phyloP scores from a whole-genome alignment of 23 tunicate genomes.

The Aplidium turbinatum region DNA sequence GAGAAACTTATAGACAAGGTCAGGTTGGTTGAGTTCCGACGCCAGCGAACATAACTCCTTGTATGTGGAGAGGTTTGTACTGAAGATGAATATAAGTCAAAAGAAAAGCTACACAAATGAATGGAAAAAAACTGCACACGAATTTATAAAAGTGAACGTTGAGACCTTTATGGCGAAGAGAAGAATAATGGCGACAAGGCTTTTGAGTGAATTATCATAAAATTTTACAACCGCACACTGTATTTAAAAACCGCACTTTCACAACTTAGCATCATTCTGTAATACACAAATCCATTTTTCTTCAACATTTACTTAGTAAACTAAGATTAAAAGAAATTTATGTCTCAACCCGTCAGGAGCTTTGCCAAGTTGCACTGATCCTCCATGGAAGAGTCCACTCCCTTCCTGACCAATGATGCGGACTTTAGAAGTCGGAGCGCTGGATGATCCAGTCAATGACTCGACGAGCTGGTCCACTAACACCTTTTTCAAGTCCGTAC shows the following conservation, averaged over 20 bases:
- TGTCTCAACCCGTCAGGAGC: slow-evolving; percentile 77
- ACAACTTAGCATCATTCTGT: too few relatives aligned
- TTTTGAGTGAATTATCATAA: too few relatives aligned
- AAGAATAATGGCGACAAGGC: too few relatives aligned
- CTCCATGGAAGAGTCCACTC: slow-evolving; percentile 22
- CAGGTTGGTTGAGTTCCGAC: slow-evolving; percentile 88
- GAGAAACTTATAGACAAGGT: slow-evolving; percentile 82
- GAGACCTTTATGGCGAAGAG: too few relatives aligned
- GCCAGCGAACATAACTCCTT: slow-evolving; percentile 90
- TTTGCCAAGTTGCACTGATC: slow-evolving; percentile 55
- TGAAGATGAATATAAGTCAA: slow-evolving; percentile 1
- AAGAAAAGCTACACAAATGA: background rate
- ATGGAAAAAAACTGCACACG: background rate
- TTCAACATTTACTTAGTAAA: too few relatives aligned
- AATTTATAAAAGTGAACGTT: too few relatives aligned
- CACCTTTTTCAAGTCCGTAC: slow-evolving; percentile 48
- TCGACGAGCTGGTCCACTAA: slow-evolving; percentile 68
- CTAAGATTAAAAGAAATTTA: too few relatives aligned
- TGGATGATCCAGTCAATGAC: slow-evolving; percentile 57
- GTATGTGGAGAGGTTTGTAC: slow-evolving; percentile 68
- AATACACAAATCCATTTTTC: too few relatives aligned
- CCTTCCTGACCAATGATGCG: slow-evolving; percentile 55
- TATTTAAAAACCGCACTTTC: too few relatives aligned
- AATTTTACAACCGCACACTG: too few relatives aligned
- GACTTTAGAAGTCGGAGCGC: slow-evolving; percentile 48